phyloP scores from a whole-genome alignment of 2,797 vertebrate species.

The Acanthopagrus latus region DNA sequence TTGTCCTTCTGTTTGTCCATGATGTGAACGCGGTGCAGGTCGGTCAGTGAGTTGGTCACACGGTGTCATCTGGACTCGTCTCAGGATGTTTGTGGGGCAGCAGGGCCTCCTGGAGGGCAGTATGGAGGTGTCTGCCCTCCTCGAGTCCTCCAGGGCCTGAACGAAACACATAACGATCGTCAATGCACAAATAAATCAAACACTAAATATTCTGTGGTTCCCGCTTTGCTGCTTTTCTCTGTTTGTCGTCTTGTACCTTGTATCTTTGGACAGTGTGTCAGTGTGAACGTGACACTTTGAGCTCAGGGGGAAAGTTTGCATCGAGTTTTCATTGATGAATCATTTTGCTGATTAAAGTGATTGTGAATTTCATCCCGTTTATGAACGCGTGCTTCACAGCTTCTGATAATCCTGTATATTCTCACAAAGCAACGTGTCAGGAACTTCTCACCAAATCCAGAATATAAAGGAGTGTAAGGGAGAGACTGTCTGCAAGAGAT shows the following conservation, averaged over 20 bases:
- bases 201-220: neutral
- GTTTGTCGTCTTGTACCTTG: neutral
- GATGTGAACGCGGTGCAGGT: neutral
- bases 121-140: no score
- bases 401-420: neutral
- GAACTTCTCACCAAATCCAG: neutral
- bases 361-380: no score
- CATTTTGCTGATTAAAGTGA: neutral
- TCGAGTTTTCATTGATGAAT: neutral
- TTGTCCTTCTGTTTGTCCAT: neutral
- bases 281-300: no score
- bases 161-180: neutral
- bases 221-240: neutral
- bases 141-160: neutral
- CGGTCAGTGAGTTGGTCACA: neutral
- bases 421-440: neutral
- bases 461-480: neutral
- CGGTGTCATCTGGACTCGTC: neutral
- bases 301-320: neutral
- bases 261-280: neutral
- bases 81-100: no score
- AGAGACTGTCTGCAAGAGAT: no score
- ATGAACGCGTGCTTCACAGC: no score
- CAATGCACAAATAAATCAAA: no score
- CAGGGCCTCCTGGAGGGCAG: no score